Conservation (phyloP, 2,113 vertebrate species). For the Ascaphus truei region DNA sequence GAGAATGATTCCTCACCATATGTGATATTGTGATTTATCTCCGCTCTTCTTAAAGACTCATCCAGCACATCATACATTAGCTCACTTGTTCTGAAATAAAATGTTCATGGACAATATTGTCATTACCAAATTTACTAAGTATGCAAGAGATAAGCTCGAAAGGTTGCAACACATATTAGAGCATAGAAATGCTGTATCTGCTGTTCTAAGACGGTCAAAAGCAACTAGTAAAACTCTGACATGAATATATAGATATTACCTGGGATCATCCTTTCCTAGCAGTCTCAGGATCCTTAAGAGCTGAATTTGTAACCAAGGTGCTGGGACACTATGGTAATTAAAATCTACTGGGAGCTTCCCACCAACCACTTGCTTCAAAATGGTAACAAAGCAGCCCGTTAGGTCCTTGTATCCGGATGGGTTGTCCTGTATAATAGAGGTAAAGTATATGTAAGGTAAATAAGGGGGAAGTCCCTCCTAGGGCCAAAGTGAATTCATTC, state of each 20-base stretch:
- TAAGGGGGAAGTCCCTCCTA: no score
- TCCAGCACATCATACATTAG: conserved; percentile 94
- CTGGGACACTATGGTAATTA: conserved; percentile 91
- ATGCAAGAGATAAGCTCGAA: no score
- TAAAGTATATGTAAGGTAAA: background rate
- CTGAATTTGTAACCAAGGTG: conserved; percentile 95
- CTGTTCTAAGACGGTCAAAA: no score
- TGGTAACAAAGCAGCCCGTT: conserved; percentile 84
- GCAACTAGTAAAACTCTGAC: conserved; percentile 44
- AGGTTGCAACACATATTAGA: no score
- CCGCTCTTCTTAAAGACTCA: conserved; percentile 93
- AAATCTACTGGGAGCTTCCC: conserved; percentile 92
- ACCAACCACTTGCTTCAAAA: conserved; percentile 91
- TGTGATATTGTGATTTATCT: conserved; percentile 96
- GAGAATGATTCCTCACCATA: conserved; percentile 74
- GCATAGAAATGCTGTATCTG: no score
- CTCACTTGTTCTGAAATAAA: conserved; percentile 76
- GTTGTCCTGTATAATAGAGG: conserved; percentile 65
- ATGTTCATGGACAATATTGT: no score
- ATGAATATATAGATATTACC: conserved; percentile 60
- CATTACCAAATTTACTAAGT: no score
- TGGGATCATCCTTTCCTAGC: conserved; percentile 86
- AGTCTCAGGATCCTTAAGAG: conserved; percentile 86
- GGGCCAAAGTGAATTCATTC: no score
- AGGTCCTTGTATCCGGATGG: conserved; percentile 84